Conservation (phyloP, 1,140 invertebrate species). For the Pachyrhynchus sulphureomaculatus region DNA sequence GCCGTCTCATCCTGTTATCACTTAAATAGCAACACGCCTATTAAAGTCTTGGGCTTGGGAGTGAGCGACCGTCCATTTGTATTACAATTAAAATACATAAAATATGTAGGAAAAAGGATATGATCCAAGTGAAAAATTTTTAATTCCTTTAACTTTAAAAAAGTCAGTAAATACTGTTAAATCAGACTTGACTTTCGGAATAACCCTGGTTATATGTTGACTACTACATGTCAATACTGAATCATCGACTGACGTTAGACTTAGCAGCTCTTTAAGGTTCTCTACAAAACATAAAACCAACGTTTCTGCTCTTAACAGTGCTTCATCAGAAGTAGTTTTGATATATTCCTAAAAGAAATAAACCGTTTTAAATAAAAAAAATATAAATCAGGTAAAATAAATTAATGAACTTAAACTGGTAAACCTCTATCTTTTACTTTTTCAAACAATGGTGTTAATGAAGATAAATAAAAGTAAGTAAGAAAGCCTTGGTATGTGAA, state of each 20-base stretch:
- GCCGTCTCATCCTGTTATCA: too few relatives aligned
- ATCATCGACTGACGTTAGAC: slow-evolving; percentile 62
- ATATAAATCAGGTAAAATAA: too few relatives aligned
- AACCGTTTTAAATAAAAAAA: too few relatives aligned
- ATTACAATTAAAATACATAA: too few relatives aligned
- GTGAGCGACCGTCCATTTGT: too few relatives aligned
- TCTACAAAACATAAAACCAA: slow-evolving; percentile 61
- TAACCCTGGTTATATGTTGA: slow-evolving; percentile 32
- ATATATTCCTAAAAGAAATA: slow-evolving; percentile 55
- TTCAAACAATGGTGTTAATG: too few relatives aligned
- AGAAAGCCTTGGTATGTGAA: too few relatives aligned
- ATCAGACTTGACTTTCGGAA: slow-evolving; percentile 39
- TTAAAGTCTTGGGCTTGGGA: too few relatives aligned
- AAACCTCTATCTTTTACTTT: too few relatives aligned
- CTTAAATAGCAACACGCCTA: too few relatives aligned
- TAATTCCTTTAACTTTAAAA: slow-evolving; percentile 71
- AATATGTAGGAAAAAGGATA: slow-evolving; percentile 66
- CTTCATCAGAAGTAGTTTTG: slow-evolving; percentile 60
- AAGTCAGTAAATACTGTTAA: slow-evolving; percentile 57
- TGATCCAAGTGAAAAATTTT: slow-evolving; percentile 77
- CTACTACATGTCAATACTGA: slow-evolving; percentile 52
- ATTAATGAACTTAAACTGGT: too few relatives aligned
- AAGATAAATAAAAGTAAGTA: too few relatives aligned
- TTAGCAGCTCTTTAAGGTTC: slow-evolving; percentile 65
- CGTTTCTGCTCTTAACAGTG: slow-evolving; percentile 64